Conservation (phyloP, 2,113 vertebrate genomes). For the Coracopsis vasa region DNA sequence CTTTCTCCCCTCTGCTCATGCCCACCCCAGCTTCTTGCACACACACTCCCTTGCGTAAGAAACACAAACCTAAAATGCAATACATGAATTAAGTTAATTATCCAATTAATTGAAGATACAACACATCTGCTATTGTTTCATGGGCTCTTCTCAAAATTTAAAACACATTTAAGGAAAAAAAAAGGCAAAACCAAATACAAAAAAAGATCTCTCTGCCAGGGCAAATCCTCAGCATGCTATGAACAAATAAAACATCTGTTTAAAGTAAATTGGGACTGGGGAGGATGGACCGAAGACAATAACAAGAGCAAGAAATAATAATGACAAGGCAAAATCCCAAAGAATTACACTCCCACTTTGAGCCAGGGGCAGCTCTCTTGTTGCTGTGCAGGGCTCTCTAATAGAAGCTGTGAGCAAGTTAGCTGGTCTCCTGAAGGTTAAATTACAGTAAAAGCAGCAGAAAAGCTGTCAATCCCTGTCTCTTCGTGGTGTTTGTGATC, state of each 20-base stretch:
- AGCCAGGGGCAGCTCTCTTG: slow-evolving; percentile 55
- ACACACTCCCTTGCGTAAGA: slow-evolving; percentile 3
- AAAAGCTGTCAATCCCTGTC: not conserved
- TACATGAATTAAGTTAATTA: slow-evolving; percentile 46
- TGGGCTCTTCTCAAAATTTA: slow-evolving; percentile 28
- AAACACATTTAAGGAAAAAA: slow-evolving; percentile 52
- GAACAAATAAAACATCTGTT: slow-evolving; percentile 49
- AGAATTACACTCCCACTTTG: slow-evolving; percentile 81
- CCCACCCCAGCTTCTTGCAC: not conserved
- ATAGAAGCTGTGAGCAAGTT: slow-evolving; percentile 23
- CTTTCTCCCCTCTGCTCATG: not conserved
- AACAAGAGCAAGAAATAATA: slow-evolving; percentile 80
- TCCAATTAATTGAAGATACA: slow-evolving; percentile 45
- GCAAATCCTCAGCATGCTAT: slow-evolving; percentile 35
- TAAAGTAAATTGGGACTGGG: slow-evolving; percentile 40
- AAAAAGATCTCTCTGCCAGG: slow-evolving; percentile 31
- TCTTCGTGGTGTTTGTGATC: slow-evolving; percentile 49
- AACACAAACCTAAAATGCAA: slow-evolving; percentile 54
- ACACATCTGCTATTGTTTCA: slow-evolving; percentile 62
- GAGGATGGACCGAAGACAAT: slow-evolving; percentile 64
- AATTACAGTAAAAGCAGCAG: slow-evolving; percentile 7
- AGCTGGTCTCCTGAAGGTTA: slow-evolving; percentile 39
- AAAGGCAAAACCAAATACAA: slow-evolving; percentile 49
- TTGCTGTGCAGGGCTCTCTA: slow-evolving; percentile 35
- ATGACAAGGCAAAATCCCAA: slow-evolving; percentile 80